Conservation (phyloP, 2,113 vertebrate genomes). For the Poeciliopsis occidentalis region DNA sequence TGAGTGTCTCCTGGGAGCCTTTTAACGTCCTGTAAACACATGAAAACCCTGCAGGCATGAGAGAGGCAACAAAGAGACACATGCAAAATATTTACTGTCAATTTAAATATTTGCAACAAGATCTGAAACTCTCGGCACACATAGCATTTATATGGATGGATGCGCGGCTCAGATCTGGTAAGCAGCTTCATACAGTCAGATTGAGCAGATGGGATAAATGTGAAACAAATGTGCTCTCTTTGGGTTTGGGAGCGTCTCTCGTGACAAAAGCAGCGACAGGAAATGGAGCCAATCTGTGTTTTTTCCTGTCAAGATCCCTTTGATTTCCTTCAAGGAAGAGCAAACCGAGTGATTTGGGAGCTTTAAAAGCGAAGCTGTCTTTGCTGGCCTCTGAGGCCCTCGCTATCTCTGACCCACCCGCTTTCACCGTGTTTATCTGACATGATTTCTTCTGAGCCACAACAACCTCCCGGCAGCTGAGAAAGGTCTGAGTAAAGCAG, state of each 20-base stretch:
- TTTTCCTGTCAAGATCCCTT: constrained; percentile 37
- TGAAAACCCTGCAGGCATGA: not conserved
- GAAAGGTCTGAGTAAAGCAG: not conserved
- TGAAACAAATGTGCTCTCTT: constrained; percentile 37
- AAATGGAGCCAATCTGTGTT: constrained; percentile 39
- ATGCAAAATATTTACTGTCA: constrained; percentile 46
- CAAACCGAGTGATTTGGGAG: constrained; percentile 16
- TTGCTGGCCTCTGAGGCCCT: not conserved
- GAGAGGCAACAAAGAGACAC: constrained; percentile 6
- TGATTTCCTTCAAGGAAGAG: constrained; percentile 49
- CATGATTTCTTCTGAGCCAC: not conserved
- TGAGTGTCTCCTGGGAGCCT: not conserved
- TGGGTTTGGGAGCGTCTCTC: not conserved
- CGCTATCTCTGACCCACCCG: not conserved
- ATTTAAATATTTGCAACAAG: constrained; percentile 57
- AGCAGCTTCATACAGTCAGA: constrained; percentile 13
- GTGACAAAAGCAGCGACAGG: constrained; percentile 14
- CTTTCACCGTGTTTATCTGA: not conserved
- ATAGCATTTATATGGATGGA: not conserved
- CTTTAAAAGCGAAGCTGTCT: not conserved
- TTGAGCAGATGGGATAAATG: constrained; percentile 29
- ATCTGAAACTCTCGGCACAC: not conserved
- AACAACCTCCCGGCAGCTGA: not conserved
- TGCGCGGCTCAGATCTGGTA: not conserved
- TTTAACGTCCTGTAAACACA: constrained; percentile 2